phyloP scores from a whole-genome alignment of 2,888 invertebrate genomes.

The Cosmia pyralina region DNA sequence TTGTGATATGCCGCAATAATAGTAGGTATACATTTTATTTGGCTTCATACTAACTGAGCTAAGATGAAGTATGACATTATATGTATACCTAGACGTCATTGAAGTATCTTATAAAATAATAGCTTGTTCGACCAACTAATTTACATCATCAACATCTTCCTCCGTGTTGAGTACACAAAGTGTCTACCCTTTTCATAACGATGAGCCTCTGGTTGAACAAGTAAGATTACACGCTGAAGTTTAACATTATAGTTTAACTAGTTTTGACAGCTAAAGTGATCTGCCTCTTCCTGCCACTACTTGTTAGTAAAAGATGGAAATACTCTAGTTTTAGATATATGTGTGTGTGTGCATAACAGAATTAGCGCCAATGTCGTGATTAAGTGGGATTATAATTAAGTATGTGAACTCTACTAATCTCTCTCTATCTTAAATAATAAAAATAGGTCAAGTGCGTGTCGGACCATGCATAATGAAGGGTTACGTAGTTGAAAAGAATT shows the following conservation, averaged over 20 bases:
- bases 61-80: not conserved
- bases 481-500: too few species aligned
- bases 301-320: slow-evolving; percentile 15
- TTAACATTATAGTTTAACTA: slow-evolving; percentile 36
- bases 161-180: slow-evolving; percentile 23
- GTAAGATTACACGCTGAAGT: slow-evolving; percentile 44
- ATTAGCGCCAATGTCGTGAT: not conserved
- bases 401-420: too few species aligned
- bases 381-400: not conserved
- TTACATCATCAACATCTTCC: slow-evolving; percentile 34
- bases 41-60: not conserved
- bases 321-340: not conserved
- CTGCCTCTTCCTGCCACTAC: not conserved
- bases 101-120: slow-evolving; percentile 9
- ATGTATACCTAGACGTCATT: not conserved
- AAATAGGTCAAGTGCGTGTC: too few species aligned
- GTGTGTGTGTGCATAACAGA: not conserved
- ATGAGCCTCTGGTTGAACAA: slow-evolving; percentile 45
- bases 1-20: not conserved
- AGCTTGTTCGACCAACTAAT: slow-evolving; percentile 12
- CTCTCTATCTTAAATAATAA: too few species aligned
- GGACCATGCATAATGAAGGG: too few species aligned
- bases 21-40: too few species aligned
- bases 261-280: slow-evolving; percentile 35
- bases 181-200: slow-evolving; percentile 51